phyloP scores from a whole-genome alignment of 2,113 vertebrate species.

The Corynorhinus townsendii region DNA sequence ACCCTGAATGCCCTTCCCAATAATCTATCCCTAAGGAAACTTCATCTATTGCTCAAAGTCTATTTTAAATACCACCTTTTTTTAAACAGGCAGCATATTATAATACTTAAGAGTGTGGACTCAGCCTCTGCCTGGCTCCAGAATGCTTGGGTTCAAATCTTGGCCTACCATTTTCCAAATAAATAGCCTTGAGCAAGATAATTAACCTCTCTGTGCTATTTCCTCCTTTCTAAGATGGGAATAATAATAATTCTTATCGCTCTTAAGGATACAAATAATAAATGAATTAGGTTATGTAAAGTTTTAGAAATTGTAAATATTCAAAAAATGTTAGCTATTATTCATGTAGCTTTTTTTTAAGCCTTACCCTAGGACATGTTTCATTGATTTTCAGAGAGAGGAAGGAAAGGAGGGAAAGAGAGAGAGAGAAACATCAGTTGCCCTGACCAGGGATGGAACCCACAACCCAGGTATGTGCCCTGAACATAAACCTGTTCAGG shows the following conservation, averaged over 20 bases:
- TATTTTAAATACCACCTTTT: constrained; percentile 3
- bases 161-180: background rate
- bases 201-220: background rate
- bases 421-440: background rate
- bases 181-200: background rate
- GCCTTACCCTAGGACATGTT: background rate
- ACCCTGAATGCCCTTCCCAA: background rate
- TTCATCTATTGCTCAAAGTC: constrained; percentile 17
- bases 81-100: background rate
- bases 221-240: background rate
- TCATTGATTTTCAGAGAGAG: background rate
- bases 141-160: background rate
- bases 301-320: constrained; percentile 3
- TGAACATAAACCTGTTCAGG: no score
- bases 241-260: background rate
- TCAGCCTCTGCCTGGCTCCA: background rate
- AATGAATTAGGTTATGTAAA: background rate
- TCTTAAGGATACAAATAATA: background rate
- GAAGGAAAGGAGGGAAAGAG: background rate
- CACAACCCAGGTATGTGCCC: background rate
- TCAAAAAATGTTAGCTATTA: background rate
- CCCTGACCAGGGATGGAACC: background rate
- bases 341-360: background rate
- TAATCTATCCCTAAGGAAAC: background rate
- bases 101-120: background rate